These are phyloP conservation scores for Marisa cornuarietis DNA, from an alignment of 1,140 invertebrate genomes.

Conservation along the genomic window DNA sequence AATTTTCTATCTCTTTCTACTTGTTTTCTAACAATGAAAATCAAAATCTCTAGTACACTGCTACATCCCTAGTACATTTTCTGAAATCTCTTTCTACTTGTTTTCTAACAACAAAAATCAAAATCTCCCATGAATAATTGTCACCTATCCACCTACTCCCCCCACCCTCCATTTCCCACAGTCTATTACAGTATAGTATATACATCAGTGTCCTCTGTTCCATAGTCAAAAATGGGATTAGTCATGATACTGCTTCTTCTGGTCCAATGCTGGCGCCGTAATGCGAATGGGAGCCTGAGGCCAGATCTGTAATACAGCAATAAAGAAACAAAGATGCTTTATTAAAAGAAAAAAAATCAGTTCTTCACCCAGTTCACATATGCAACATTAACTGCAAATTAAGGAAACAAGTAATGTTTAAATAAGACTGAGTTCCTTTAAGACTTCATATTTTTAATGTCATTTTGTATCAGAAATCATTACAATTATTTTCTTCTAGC, in stretches of 20 bases:
- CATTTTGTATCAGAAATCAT: not conserved
- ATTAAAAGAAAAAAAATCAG: not conserved
- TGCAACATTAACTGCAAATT: not conserved
- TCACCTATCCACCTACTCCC: no score
- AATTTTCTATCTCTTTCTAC: no score
- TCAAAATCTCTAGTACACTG: no score
- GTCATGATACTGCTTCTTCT: constrained; percentile 14
- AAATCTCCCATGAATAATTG: not conserved
- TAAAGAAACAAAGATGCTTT: not conserved
- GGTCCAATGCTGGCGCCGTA: not conserved
- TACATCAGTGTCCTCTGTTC: constrained; percentile 17
- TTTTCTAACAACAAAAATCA: no score
- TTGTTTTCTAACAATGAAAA: no score
- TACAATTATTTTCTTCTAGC: not conserved
- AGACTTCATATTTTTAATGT: no score
- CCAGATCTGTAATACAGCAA: constrained; percentile 6
- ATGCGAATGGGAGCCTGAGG: constrained; percentile 21
- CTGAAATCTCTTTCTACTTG: no score
- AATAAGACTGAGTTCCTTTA: no score
- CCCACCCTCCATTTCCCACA: no score
- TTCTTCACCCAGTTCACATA: no score
- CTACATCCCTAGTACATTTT: no score
- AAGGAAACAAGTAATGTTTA: not conserved
- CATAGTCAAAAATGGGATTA: constrained; percentile 38
- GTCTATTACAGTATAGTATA: not conserved